Percentiles rank a stretch among this genome's conserved stretches.
phyloP scores from a whole-genome alignment of 2,113 vertebrate genomes.

The Gymnobelideus leadbeateri region DNA sequence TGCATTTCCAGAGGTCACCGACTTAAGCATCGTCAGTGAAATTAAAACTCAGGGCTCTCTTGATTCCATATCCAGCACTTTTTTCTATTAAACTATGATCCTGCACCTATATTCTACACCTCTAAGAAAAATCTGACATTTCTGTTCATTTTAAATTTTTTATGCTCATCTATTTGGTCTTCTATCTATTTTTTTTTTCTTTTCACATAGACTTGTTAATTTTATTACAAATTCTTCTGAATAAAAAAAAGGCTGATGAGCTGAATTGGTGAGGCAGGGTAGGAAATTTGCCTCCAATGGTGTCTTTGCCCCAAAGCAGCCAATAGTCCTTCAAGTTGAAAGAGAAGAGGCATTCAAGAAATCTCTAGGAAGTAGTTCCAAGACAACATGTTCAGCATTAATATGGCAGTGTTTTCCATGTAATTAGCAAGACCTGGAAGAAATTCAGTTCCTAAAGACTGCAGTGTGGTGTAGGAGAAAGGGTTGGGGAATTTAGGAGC shows the following conservation, averaged over 20 bases:
- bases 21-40: neutral
- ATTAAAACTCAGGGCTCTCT: neutral
- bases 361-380: neutral
- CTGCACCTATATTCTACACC: neutral
- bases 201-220: neutral
- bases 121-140: neutral
- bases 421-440: neutral
- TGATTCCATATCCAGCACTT: neutral
- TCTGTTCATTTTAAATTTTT: neutral
- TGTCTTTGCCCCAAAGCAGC: neutral
- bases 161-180: neutral
- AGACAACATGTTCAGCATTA: neutral
- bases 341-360: neutral
- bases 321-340: neutral
- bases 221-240: neutral
- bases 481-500: neutral
- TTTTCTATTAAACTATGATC: neutral
- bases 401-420: neutral
- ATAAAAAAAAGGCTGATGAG: neutral
- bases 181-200: neutral
- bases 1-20: neutral
- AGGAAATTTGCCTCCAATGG: neutral
- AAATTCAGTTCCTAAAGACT: neutral
- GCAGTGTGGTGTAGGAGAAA: neutral
- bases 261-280: neutral